These are phyloP conservation scores for Thera obeliscata DNA, from an alignment of 2,888 invertebrate species.

Conservation along the genomic window DNA sequence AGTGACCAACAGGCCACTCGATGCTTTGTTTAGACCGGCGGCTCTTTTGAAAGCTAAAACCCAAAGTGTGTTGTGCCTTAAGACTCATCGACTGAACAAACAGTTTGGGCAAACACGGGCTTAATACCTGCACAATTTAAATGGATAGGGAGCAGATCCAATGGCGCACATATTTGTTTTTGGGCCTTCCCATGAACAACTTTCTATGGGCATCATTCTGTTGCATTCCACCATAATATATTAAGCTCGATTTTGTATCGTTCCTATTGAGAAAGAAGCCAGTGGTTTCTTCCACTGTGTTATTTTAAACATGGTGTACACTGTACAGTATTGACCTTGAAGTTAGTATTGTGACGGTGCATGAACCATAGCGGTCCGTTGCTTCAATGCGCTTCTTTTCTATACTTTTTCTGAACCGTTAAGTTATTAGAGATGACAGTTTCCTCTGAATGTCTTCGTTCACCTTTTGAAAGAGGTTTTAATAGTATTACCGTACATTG, in stretches of 20 bases:
- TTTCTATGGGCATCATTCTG: constrained; percentile 48
- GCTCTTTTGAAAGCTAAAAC: constrained; percentile 83
- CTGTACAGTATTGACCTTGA: neutral
- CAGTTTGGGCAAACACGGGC: constrained; percentile 69
- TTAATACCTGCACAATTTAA: constrained; percentile 80
- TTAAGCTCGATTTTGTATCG: neutral
- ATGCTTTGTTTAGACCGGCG: constrained; percentile 73
- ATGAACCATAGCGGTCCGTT: neutral
- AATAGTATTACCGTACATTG: constrained; percentile 25
- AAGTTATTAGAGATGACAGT: constrained; percentile 3
- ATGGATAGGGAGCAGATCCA: constrained; percentile 78
- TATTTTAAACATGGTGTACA: neutral
- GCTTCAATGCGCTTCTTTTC: neutral
- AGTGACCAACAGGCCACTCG: constrained; percentile 67
- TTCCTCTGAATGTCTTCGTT: neutral
- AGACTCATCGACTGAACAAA: constrained; percentile 79
- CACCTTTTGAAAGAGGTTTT: constrained; percentile 8
- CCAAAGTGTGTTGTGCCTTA: constrained; percentile 81
- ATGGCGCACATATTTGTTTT: constrained; percentile 60
- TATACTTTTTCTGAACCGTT: neutral
- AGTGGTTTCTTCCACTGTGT: neutral
- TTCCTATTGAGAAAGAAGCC: constrained; percentile 13
- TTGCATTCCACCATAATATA: constrained; percentile 35
- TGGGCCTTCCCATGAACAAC: constrained; percentile 64
- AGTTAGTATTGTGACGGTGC: neutral